Percentiles rank a stretch among this genome's conserved stretches.
Evolutionary conservation across 2,888 invertebrate species (phyloP).

Genomic region (Eristalinus aeneus): DNA sequence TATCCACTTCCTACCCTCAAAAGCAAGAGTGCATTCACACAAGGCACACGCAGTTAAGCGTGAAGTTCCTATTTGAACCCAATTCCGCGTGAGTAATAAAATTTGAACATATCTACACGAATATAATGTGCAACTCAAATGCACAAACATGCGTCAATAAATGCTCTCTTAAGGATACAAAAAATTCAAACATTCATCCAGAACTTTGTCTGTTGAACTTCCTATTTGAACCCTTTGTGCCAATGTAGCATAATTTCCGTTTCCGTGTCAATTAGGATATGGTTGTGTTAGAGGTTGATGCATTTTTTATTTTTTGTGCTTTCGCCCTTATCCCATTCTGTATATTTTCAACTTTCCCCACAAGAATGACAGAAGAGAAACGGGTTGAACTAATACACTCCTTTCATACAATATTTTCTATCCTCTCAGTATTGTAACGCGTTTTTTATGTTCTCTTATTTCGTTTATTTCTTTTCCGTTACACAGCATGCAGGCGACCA

Average conservation of each 20-base stretch:
- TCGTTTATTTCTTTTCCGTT: constrained; percentile 18
- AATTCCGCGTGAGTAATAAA: no score
- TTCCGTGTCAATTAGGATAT: constrained; percentile 69
- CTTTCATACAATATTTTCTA: constrained; percentile 34
- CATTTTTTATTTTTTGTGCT: neutral
- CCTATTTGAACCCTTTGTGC: constrained; percentile 46
- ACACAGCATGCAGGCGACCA: constrained; percentile 33
- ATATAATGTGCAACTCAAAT: no score
- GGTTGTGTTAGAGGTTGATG: constrained; percentile 38
- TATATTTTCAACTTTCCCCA: constrained; percentile 8
- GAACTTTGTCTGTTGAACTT: constrained; percentile 54
- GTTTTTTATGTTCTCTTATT: constrained; percentile 5
- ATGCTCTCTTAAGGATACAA: neutral
- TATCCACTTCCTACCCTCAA: no score
- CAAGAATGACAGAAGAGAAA: constrained; percentile 17
- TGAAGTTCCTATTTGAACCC: no score
- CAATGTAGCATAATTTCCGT: constrained; percentile 66
- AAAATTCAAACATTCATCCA: neutral
- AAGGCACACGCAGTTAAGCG: no score
- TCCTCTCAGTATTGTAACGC: constrained; percentile 42
- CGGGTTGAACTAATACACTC: neutral
- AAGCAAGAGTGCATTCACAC: no score
- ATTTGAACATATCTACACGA: no score
- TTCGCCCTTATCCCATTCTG: neutral
- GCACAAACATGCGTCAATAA: neutral